Percentiles rank a stretch among this genome's conserved stretches.
phyloP scores from a whole-genome alignment of 2,797 vertebrate genomes.

The Alfaro cultratus region DNA sequence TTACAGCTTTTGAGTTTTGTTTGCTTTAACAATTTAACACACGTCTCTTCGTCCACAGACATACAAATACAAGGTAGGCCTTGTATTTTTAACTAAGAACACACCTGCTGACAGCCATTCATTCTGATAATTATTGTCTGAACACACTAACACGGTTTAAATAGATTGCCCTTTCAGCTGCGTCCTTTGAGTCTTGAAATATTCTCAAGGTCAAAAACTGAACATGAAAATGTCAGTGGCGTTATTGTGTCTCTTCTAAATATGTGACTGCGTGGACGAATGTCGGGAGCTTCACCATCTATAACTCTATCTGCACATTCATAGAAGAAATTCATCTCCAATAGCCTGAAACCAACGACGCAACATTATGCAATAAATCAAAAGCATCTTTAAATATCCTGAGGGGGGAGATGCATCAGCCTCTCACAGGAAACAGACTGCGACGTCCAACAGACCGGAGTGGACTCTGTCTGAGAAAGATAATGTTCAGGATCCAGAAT shows the following conservation, averaged over 20 bases:
- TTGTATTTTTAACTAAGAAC: background rate
- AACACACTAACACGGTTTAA: background rate
- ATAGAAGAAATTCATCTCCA: background rate
- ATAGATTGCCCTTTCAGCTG: background rate
- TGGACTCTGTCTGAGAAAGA: background rate
- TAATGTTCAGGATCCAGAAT: background rate
- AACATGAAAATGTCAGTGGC: background rate
- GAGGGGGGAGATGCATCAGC: background rate
- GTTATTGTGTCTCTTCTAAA: background rate
- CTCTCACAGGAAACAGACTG: background rate
- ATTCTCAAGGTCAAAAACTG: background rate
- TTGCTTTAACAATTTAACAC: background rate
- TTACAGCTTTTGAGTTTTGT: background rate
- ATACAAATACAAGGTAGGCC: background rate
- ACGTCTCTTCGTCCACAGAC: background rate
- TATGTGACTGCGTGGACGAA: background rate
- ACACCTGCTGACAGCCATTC: background rate
- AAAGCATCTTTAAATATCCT: slow-evolving; percentile 1
- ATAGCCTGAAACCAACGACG: background rate
- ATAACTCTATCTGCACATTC: background rate
- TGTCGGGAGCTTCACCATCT: background rate
- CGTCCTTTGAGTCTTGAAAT: background rate
- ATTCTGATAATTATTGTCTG: background rate
- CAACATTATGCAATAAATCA: background rate
- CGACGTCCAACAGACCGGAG: background rate